These are phyloP conservation scores for Drepana arcuata DNA, from an alignment of 1,140 invertebrate genomes.

Conservation along the genomic window DNA sequence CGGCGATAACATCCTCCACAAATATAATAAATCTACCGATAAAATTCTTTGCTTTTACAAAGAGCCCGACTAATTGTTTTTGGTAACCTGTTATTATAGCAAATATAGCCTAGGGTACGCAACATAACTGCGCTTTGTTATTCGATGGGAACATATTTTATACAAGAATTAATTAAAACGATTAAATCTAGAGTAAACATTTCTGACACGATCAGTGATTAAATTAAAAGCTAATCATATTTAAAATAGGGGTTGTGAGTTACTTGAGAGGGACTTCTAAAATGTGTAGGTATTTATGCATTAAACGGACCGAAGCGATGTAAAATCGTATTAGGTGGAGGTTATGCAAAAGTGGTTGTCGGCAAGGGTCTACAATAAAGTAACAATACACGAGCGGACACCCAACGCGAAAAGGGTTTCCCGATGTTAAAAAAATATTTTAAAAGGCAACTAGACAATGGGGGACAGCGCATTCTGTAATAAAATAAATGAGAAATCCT, in stretches of 20 bases:
- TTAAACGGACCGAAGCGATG: too few species aligned
- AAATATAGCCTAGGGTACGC: conserved; percentile 27
- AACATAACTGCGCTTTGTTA: conserved; percentile 5
- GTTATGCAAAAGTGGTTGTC: conserved; percentile 30
- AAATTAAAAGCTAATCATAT: background rate
- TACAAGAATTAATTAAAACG: conserved; percentile 28
- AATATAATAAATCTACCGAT: conserved; percentile 68
- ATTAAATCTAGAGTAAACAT: conserved; percentile 21
- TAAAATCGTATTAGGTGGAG: conserved; percentile 21
- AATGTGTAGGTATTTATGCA: too few species aligned
- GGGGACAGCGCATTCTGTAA: conserved; percentile 22
- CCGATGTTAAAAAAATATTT: conserved; percentile 26
- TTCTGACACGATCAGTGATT: conserved; percentile 2
- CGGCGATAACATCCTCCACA: conserved; percentile 57
- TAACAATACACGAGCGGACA: conserved; percentile 39
- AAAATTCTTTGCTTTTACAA: conserved; percentile 56
- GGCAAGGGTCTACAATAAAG: conserved; percentile 33
- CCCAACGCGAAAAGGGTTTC: conserved; percentile 37
- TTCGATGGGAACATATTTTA: conserved; percentile 22
- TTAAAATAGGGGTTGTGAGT: too few species aligned
- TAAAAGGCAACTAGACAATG: conserved; percentile 39
- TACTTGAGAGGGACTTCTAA: too few species aligned
- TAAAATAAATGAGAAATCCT: conserved; percentile 40
- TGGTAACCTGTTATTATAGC: conserved; percentile 49
- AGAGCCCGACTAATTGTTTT: conserved; percentile 57